phyloP scores from a whole-genome alignment of 2,797 vertebrate genomes.

The Trachurus trachurus region DNA sequence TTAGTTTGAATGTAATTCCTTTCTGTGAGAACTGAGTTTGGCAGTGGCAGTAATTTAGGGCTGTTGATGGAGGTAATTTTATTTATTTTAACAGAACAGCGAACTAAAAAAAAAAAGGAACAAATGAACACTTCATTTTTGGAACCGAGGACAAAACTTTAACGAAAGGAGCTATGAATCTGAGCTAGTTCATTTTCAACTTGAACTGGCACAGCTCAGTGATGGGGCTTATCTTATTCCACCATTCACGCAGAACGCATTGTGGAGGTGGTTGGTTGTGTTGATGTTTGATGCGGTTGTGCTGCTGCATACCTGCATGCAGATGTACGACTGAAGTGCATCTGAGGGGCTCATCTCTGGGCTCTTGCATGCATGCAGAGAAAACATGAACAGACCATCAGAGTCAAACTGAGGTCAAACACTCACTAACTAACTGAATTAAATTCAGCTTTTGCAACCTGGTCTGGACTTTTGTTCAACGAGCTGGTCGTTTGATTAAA shows the following conservation, averaged over 20 bases:
- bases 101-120: too few species aligned
- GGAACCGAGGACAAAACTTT: too few species aligned
- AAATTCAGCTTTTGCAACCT: neutral
- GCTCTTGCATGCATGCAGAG: conserved; percentile 18
- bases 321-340: neutral
- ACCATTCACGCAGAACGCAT: neutral
- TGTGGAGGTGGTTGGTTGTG: neutral
- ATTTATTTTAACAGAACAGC: too few species aligned
- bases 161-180: too few species aligned
- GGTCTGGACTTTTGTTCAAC: neutral
- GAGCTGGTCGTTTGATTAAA: too few species aligned
- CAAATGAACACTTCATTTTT: too few species aligned
- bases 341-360: neutral
- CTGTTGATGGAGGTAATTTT: too few species aligned
- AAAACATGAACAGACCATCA: conserved; percentile 21
- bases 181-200: too few species aligned
- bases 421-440: neutral
- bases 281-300: neutral
- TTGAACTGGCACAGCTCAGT: neutral
- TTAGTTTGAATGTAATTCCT: too few species aligned
- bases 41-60: too few species aligned
- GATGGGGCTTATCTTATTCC: neutral
- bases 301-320: conserved; percentile 3
- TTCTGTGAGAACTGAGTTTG: too few species aligned
- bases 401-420: too few species aligned